Evolutionary conservation across 2,113 vertebrate genomes (phyloP).

Genomic region (Promerops cafer): DNA sequence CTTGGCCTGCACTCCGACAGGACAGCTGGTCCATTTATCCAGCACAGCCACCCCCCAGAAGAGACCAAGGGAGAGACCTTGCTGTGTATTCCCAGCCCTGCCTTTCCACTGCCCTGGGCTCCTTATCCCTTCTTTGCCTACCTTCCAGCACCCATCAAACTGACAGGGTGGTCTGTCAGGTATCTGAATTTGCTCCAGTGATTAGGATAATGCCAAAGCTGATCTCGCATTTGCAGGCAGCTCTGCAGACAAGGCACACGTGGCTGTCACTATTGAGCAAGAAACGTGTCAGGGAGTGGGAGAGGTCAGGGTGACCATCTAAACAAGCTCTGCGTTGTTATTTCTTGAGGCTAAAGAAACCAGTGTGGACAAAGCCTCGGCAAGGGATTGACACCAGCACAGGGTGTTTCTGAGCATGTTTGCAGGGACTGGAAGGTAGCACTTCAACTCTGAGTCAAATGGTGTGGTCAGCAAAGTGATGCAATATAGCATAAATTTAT

Average conservation of each 20-base stretch:
- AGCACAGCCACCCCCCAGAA: neutral
- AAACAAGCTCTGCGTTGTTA: neutral
- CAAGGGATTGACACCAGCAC: neutral
- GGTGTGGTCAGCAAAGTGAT: neutral
- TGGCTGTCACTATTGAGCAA: neutral
- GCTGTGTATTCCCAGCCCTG: neutral
- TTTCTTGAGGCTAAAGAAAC: neutral
- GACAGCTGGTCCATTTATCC: neutral
- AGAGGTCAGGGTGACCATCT: neutral
- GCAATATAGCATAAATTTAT: neutral
- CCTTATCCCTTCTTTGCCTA: slow-evolving; percentile 38
- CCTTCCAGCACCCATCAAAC: slow-evolving; percentile 81
- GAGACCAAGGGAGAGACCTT: neutral
- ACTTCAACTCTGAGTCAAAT: neutral
- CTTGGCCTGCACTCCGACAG: accelerated
- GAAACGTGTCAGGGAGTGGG: neutral
- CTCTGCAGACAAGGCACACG: slow-evolving; percentile 57
- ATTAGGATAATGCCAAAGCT: slow-evolving; percentile 81
- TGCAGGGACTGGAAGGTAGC: neutral
- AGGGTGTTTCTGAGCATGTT: accelerated
- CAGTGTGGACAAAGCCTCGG: accelerated
- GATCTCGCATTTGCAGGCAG: slow-evolving; percentile 66
- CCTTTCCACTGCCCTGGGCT: neutral
- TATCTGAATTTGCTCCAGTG: slow-evolving; percentile 77
- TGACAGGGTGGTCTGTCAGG: slow-evolving; percentile 80